Evolutionary conservation across 2,888 invertebrate genomes (phyloP).

Genomic region (Papilio gigon): DNA sequence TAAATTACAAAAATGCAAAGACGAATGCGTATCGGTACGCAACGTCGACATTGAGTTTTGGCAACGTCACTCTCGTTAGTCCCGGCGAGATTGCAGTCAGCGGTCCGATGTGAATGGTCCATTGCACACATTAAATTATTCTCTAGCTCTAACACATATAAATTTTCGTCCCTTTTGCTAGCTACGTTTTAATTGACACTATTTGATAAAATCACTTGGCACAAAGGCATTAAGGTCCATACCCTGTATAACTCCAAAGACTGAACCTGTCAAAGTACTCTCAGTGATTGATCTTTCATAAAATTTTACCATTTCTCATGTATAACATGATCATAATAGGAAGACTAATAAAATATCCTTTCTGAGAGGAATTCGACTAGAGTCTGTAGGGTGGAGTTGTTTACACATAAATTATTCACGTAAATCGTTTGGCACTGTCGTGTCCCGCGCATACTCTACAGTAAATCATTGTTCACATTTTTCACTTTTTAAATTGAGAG

Average conservation of each 20-base stretch:
- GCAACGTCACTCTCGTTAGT: slow-evolving; percentile 61
- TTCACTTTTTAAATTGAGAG: slow-evolving; percentile 79
- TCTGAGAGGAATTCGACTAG: slow-evolving; percentile 79
- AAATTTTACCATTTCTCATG: slow-evolving; percentile 50
- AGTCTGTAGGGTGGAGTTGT: slow-evolving; percentile 70
- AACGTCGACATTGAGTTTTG: slow-evolving; percentile 59
- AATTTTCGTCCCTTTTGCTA: slow-evolving; percentile 72
- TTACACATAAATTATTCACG: slow-evolving; percentile 52
- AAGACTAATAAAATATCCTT: slow-evolving; percentile 66
- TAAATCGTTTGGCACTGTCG: slow-evolving; percentile 43
- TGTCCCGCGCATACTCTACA: slow-evolving; percentile 54
- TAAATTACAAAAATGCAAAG: slow-evolving; percentile 79
- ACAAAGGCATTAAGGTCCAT: slow-evolving; percentile 82
- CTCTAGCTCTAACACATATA: slow-evolving; percentile 73
- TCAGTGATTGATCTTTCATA: slow-evolving; percentile 59
- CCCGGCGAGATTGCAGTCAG: slow-evolving; percentile 59
- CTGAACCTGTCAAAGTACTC: slow-evolving; percentile 77
- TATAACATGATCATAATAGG: slow-evolving; percentile 57
- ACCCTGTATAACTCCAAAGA: slow-evolving; percentile 77
- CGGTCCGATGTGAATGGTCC: slow-evolving; percentile 59
- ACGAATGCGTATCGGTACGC: slow-evolving; percentile 63
- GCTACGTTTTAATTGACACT: slow-evolving; percentile 80
- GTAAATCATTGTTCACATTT: slow-evolving; percentile 80
- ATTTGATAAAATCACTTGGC: slow-evolving; percentile 81
- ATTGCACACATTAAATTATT: slow-evolving; percentile 77